Evolutionary conservation across 2,797 vertebrate genomes (phyloP), one percentile per base, ranked within the genome.

Genomic region (Cossypha dichroa): DNA sequence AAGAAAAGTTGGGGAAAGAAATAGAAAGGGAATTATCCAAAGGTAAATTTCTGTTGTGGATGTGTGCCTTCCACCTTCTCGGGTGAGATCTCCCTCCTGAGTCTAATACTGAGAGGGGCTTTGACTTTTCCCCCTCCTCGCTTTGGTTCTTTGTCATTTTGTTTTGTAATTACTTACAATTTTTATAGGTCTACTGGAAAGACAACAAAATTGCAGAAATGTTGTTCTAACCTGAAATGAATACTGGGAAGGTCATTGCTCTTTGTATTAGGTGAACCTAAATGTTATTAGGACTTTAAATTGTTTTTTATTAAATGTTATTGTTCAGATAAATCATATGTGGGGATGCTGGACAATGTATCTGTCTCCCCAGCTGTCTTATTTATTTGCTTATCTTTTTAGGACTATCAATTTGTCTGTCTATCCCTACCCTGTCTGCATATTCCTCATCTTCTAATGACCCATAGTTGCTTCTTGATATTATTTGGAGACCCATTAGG

Each of bases 291-390:
- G 69, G 84, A 86, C 90, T 92, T 97, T 64, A 81, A 83, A 73
- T 84, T 96, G 94, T 90, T 96, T 94, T 96, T 92, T 93, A 95
- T 94, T 91, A 86, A 96, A 96, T 64, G 94, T 92, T 64, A 89
- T 93, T 38, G 88, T 92, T 94, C 85, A 70, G 88, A 97, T 97
- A 95, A 95, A 94, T 96, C 93, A 95, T 95, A 88, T n/a, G 18
- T 85, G 59, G 68, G 59, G 64, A 76, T 64, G 68, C 92, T 79
- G 94, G 88, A 94, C 85, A 70, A 29, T 14, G 83, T 84, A 60
- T 77, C 89, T 51, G 56, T 93, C 78, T 66, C 90, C 70, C 69
- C 92, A 95, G 63, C 73, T 63, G 63, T 81, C 85, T 91, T 83
- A 62, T 31, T 64, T 68, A 86, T 77, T 73, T 76, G 84, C 74